A percentile compares a stretch with the other conserved stretches of the same genome.
Conservation (phyloP, 1,140 invertebrate genomes). For the Temnothorax nylanderi region DNA sequence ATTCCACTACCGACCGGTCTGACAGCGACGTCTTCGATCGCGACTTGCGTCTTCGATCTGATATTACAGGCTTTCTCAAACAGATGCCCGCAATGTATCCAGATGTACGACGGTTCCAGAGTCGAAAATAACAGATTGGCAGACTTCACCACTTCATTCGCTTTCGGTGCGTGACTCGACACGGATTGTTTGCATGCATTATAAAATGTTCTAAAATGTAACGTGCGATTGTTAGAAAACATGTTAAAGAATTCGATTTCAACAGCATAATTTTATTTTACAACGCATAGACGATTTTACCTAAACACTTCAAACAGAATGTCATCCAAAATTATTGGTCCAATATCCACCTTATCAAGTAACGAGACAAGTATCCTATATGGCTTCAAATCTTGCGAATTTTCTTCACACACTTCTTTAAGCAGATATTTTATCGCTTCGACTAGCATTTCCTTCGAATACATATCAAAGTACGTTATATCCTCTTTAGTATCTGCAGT, state of each 20-base stretch:
- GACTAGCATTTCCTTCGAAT: slow-evolving; percentile 90
- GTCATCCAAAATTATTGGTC: slow-evolving; percentile 93
- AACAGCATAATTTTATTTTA: neutral
- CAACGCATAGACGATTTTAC: slow-evolving; percentile 76
- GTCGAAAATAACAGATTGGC: slow-evolving; percentile 95
- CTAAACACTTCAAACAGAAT: slow-evolving; percentile 95
- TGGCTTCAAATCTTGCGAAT: slow-evolving; percentile 90
- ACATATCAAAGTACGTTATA: slow-evolving; percentile 90
- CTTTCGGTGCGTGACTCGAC: slow-evolving; percentile 77
- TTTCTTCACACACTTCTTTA: slow-evolving; percentile 86
- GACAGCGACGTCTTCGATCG: slow-evolving; percentile 75
- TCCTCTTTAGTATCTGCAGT: slow-evolving; percentile 77
- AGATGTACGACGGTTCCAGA: slow-evolving; percentile 94
- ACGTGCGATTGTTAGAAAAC: slow-evolving; percentile 29
- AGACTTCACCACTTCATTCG: slow-evolving; percentile 91
- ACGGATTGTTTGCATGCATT: slow-evolving; percentile 82
- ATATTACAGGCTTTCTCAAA: slow-evolving; percentile 89
- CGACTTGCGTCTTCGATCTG: slow-evolving; percentile 73
- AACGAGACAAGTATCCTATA: slow-evolving; percentile 95
- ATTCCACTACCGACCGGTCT: slow-evolving; percentile 87
- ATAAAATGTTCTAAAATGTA: slow-evolving; percentile 85
- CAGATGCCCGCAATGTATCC: slow-evolving; percentile 92
- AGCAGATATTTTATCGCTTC: slow-evolving; percentile 89
- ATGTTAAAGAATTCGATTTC: neutral
- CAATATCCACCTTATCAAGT: slow-evolving; percentile 96